Evolutionary conservation across 2,888 invertebrate genomes (phyloP), one percentile per base, ranked within the genome.

Genomic region (Catocala nupta): DNA sequence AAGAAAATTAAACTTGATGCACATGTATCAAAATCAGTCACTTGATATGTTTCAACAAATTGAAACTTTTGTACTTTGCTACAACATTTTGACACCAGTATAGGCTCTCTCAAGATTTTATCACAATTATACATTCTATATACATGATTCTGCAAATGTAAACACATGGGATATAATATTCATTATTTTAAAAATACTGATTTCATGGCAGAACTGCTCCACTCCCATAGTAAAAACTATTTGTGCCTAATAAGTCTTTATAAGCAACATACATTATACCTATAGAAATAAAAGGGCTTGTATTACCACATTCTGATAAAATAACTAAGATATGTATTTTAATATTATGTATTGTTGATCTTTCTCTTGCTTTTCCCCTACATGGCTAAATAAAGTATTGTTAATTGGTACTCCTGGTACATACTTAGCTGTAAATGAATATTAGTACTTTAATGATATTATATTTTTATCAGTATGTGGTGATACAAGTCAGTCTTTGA

Each of bases 11-110:
- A 68, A 64, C 54, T 59, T n/a, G 39, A 65, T 66, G 64, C 67
- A 68, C 68, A 69, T 70, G 67, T 72, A 71, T 70, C 57, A 75
- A 78, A 73, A 69, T 79, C 78, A 82, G 81, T 83, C 78, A 63
- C 57, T 71, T 83, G 81, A 84, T 83, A 82, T 82, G 81, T 80
- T 82, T 77, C 75, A 81, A 76, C 58, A 65, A 56, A 68, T 78
- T 81, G 80, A 83, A 84, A 81, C 71, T 67, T 83, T 86, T 85
- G 86, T 87, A 87, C 86, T 85, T 81, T 78, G 36, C 68, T 73
- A 73, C 75, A 75, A 75, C 68, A 70, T 67, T 63, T 73, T 58
- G 56, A 67, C 67, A 72, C 61, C 53, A 66, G 57, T 66, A 65
- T 55, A 63, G 53, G 65, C 65, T 65, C 51, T 58, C 58, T 58